Evolutionary conservation across 2,797 vertebrate genomes (phyloP).

Genomic region (Petrocephalus schoutedeni): DNA sequence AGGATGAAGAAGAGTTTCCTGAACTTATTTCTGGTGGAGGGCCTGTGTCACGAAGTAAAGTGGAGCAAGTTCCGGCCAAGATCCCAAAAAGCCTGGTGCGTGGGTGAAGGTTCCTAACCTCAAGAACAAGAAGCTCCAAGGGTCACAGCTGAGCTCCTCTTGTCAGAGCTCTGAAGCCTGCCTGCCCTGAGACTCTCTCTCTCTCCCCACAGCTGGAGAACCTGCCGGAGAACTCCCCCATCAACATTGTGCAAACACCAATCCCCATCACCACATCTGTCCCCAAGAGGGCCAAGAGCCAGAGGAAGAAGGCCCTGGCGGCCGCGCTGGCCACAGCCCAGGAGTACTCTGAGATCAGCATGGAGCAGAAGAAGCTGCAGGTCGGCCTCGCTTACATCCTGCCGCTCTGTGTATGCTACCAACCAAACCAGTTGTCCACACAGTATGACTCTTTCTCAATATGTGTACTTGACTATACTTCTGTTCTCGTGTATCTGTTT

Average conservation of each 20-base stretch:
- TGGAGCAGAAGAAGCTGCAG: constrained; percentile 96
- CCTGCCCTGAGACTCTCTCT: neutral
- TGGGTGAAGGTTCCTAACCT: neutral
- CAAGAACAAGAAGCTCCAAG: neutral
- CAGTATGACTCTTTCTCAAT: neutral
- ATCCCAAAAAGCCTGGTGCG: constrained; percentile 81
- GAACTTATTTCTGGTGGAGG: constrained; percentile 75
- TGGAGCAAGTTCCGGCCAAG: constrained; percentile 74
- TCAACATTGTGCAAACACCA: constrained; percentile 95
- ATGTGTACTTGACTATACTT: neutral
- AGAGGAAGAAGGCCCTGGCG: constrained; percentile 95
- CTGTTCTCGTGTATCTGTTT: neutral
- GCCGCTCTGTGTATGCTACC: neutral
- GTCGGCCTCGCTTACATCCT: constrained; percentile 46
- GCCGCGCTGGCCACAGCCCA: constrained; percentile 93
- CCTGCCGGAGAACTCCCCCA: constrained; percentile 91
- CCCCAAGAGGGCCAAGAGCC: constrained; percentile 95
- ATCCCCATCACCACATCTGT: constrained; percentile 97
- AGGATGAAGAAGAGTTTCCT: constrained; percentile 92
- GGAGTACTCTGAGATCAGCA: constrained; percentile 97
- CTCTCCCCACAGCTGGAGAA: constrained; percentile 74
- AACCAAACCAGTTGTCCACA: neutral
- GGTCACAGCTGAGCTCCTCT: neutral
- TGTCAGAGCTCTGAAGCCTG: neutral
- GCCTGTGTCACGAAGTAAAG: constrained; percentile 64